These are phyloP conservation scores for Emydoidea blandingii DNA, from an alignment of 2,797 vertebrate genomes.

Conservation along the genomic window DNA sequence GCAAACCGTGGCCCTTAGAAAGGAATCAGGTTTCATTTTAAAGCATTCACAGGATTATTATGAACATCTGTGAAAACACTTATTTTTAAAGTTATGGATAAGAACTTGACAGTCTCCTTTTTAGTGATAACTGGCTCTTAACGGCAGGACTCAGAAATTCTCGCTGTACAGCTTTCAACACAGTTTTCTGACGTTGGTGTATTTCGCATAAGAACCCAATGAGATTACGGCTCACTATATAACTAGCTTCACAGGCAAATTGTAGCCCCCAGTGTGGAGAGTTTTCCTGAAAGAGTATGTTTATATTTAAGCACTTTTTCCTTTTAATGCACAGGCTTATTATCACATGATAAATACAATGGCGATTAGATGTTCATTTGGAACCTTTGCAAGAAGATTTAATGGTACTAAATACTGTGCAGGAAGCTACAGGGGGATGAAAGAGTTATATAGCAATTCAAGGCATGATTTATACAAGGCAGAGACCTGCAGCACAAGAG, in stretches of 20 bases:
- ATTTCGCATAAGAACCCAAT: conserved; percentile 30
- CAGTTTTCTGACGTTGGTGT: neutral
- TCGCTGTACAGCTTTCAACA: conserved; percentile 4
- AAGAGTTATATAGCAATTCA: neutral
- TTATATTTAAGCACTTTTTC: conserved; percentile 10
- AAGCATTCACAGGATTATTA: conserved; percentile 35
- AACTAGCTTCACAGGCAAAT: conserved; percentile 29
- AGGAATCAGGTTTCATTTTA: conserved; percentile 40
- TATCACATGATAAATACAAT: conserved; percentile 66
- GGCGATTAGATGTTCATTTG: conserved; percentile 34
- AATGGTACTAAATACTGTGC: conserved; percentile 13
- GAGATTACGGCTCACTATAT: neutral
- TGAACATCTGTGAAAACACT: conserved; percentile 70
- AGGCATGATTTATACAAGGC: conserved; percentile 7
- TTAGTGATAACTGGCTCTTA: conserved; percentile 29
- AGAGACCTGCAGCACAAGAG: conserved; percentile 5
- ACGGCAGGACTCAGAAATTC: neutral
- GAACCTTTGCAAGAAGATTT: conserved; percentile 43
- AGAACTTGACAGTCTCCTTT: conserved; percentile 57
- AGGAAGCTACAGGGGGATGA: conserved; percentile 35
- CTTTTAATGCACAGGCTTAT: conserved; percentile 55
- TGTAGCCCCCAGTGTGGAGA: neutral
- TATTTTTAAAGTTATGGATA: conserved; percentile 49
- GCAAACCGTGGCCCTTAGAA: neutral
- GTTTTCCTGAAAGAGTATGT: neutral